Conservation (phyloP, 2,113 vertebrate genomes). For the Megaleporinus macrocephalus region DNA sequence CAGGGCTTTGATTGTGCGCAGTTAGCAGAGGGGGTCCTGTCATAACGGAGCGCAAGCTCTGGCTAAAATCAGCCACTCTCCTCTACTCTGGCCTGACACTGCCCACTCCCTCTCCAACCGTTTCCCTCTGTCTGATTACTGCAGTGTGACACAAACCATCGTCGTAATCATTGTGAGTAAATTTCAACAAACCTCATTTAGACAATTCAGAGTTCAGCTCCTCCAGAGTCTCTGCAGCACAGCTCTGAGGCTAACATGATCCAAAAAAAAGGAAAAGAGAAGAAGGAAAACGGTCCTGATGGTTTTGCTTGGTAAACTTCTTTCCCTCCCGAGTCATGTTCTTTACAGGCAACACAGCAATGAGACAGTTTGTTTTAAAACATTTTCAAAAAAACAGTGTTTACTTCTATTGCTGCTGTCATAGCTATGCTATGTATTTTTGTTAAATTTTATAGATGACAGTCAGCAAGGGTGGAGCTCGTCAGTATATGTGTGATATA, state of each 20-base stretch:
- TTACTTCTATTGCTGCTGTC: no score
- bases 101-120: slow-evolving; percentile 63
- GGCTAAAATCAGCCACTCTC: slow-evolving; percentile 75
- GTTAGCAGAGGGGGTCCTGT: slow-evolving; percentile 68
- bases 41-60: slow-evolving; percentile 68
- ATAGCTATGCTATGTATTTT: no score
- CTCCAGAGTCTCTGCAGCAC: slow-evolving; percentile 24
- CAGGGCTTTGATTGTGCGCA: slow-evolving; percentile 68
- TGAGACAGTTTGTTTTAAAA: background rate
- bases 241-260: slow-evolving; percentile 31
- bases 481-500: no score
- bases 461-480: no score
- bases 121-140: slow-evolving; percentile 68
- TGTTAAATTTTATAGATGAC: no score
- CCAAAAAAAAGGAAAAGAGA: background rate
- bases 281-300: background rate
- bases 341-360: slow-evolving; percentile 4
- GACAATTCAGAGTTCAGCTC: slow-evolving; percentile 35
- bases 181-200: slow-evolving; percentile 59
- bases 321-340: slow-evolving; percentile 1
- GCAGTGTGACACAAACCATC: slow-evolving; percentile 58
- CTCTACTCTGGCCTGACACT: slow-evolving; percentile 67
- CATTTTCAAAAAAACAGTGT: background rate
- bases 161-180: slow-evolving; percentile 57
- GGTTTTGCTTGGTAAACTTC: background rate